Base-by-base conservation (phyloP, 2,113 vertebrate species). In the Ornithorhynchus anatinus region DNA sequence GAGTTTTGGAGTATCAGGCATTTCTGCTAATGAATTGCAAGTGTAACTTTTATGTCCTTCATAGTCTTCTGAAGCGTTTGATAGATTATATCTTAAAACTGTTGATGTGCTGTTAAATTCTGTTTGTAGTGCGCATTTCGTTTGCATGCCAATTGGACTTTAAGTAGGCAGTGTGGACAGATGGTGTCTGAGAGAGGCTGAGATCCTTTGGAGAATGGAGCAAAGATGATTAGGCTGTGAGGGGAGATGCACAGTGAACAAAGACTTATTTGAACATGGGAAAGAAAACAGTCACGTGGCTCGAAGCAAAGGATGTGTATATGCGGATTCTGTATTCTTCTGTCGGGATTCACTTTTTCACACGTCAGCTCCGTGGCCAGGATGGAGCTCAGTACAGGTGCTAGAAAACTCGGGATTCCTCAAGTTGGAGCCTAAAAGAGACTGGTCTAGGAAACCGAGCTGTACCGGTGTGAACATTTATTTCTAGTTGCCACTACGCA, bases 141-240 rank as follows among this genome's bases (percentile, higher is more conserved):
- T 91, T 91, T 91, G 85, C 82, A 85, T 89, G 77, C 82, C 88
- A 91, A 84, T 86, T 89, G 80, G 69, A 86, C 70, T 88, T 81
- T 81, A 89, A 81, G 59, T 86, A 92, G 72, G 78, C 87, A n/a
- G 0, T 69, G 67, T 79, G 48, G 69, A 84, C 91, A 93, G 85
- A 89, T 92, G 88, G 82, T 86, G 71, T 90, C 85, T 90, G 83
- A 53, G 77, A 86, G 81, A 67, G 83, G 84, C 59, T 86, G 79
- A 85, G 90, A 84, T 85, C 86, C 73, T 81, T 27, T 54, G 35
- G 82, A 84, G 80, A 79, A 82, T 23, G 78, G 78, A 76, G 53
- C 69, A 80, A 77, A 83, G 75, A 86, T 89, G 83, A 81, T 77
- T 84, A 82, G 72, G 67, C 65, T 81, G 59, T 81, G 79, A 76